Base-by-base conservation (phyloP, 2,888 invertebrate species). In the Schrankia costaestrigalis region DNA sequence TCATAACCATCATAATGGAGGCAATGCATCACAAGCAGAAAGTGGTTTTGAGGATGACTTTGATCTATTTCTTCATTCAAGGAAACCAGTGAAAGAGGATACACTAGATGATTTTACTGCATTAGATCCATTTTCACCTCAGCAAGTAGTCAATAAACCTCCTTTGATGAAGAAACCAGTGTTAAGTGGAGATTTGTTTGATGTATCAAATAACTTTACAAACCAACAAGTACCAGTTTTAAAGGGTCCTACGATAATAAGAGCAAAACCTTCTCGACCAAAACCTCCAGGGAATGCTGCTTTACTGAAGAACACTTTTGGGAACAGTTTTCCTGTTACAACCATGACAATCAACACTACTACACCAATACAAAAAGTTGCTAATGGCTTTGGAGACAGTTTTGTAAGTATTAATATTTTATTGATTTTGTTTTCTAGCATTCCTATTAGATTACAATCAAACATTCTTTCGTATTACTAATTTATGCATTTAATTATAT, bases 21-120 rank as follows among this genome's bases (percentile, higher is more conserved):
- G 93, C 9, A 92, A 91, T 62, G 90, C 90, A 4, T 93, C 93
- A 3, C 92, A 93, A 65, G 91, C 92, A 24, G 94, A 94, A 67
- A 93, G 93, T 76, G 93, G 94, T 2, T 95, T 95, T 67, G 95
- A 95, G 73, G 95, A 95, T 80, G 95, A 95, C 69, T 94, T 94
- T 70, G 93, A 94, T 66, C 84, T 91, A 26, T 91, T 91, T 57
- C 84, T 91, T 3, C 79, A 79, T 50, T 71, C 85, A 43, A 78
- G 80, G 58, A 89, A 84, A 25, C 33, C 42, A 17, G 24, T 37
- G 15, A 76, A 80, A 62, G 78, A 81, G 6, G 76, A 80, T 24
- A 82, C 80, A 6, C 70, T 86, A 30, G 90, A 91, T 57, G 90
- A 90, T 39, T 90, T 91, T 74, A 75, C 80, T 31, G 47, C 73